These are phyloP conservation scores for Bolborhynchus lineola DNA, from an alignment of 2,113 vertebrate species.

Conservation along the genomic window DNA sequence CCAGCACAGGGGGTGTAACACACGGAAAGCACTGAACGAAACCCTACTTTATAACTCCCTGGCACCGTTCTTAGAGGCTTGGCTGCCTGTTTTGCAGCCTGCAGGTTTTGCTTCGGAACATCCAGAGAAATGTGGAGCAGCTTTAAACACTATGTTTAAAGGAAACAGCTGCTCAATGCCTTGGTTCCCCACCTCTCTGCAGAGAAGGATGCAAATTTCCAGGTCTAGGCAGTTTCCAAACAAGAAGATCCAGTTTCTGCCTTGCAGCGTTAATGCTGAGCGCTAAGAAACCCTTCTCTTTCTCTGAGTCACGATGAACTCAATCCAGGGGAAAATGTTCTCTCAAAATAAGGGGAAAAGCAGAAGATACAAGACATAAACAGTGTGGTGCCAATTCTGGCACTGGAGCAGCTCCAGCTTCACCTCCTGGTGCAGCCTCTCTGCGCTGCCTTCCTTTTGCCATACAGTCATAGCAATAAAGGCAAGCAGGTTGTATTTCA, in stretches of 20 bases:
- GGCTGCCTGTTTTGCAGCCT: background rate
- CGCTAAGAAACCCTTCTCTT: background rate
- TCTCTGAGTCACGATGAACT: background rate
- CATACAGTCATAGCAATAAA: background rate
- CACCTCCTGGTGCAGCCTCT: rapidly evolving
- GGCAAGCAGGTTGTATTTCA: background rate
- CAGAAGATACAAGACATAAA: background rate
- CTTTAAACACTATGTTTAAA: background rate
- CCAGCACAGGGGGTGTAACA: background rate
- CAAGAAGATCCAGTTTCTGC: background rate
- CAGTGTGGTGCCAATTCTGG: background rate
- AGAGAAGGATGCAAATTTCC: background rate
- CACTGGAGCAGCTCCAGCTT: background rate
- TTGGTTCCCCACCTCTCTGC: background rate
- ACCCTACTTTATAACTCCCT: background rate
- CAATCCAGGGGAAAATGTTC: background rate
- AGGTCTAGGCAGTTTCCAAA: background rate
- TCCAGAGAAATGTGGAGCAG: background rate
- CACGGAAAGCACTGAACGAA: rapidly evolving
- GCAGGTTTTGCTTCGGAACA: background rate
- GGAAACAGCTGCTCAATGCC: background rate
- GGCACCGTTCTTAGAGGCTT: rapidly evolving
- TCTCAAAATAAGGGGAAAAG: background rate
- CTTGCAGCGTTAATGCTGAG: background rate
- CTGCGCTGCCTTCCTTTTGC: background rate